These are phyloP conservation scores for Tachyglossus aculeatus DNA, from an alignment of 2,797 vertebrate species.

Conservation along the genomic window DNA sequence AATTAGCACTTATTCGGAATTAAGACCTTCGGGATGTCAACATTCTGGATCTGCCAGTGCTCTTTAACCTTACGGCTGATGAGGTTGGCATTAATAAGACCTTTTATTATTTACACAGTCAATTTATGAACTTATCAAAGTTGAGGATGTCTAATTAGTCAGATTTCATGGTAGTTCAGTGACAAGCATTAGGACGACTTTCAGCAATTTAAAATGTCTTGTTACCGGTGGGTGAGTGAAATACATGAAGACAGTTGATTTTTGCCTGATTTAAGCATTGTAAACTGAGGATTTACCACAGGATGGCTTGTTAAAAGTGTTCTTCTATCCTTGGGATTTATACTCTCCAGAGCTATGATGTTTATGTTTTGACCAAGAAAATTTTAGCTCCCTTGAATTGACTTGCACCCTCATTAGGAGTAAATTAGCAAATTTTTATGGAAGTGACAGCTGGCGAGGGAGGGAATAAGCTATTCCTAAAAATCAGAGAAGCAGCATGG, in stretches of 20 bases:
- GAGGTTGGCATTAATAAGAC: slow-evolving; percentile 21
- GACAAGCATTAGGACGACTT: slow-evolving; percentile 2
- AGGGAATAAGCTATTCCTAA: no score
- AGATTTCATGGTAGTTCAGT: slow-evolving; percentile 23
- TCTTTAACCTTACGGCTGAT: slow-evolving; percentile 2
- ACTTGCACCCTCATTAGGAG: no score
- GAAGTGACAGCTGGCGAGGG: no score
- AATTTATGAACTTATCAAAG: neutral
- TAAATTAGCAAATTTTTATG: no score
- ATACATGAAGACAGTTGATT: neutral
- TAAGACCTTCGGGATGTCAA: neutral
- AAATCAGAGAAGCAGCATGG: no score
- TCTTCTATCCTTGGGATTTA: no score
- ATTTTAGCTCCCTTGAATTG: no score
- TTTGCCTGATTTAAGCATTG: neutral
- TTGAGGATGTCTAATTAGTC: slow-evolving; percentile 8
- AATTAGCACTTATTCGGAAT: slow-evolving; percentile 14
- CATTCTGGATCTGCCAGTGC: slow-evolving; percentile 7
- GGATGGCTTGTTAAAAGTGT: no score
- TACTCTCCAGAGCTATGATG: no score
- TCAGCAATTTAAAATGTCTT: slow-evolving; percentile 16
- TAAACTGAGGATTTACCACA: no score
- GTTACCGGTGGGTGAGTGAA: slow-evolving; percentile 10
- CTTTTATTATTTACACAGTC: slow-evolving; percentile 22
- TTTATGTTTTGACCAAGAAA: no score